Conservation (phyloP, 2,797 vertebrate species). For the Arnoldichthys spilopterus region DNA sequence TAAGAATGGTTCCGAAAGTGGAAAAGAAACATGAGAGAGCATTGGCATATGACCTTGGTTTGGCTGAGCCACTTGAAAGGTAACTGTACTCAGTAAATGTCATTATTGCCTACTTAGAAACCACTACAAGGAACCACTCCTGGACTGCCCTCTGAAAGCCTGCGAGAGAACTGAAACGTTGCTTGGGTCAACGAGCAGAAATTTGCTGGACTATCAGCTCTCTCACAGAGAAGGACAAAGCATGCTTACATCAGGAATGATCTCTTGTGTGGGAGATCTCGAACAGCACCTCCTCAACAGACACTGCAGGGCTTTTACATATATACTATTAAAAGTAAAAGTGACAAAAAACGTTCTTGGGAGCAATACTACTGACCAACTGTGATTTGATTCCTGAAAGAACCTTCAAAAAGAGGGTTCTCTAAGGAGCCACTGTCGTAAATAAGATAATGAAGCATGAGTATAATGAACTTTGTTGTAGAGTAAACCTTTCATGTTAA, state of each 20-base stretch:
- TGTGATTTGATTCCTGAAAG: neutral
- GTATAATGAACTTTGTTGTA: too few species aligned
- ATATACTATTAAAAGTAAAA: neutral
- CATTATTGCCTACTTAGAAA: constrained; percentile 40
- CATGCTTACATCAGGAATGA: constrained; percentile 70
- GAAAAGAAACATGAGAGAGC: constrained; percentile 61
- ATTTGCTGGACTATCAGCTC: constrained; percentile 69
- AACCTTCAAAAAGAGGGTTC: neutral
- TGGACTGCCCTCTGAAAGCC: constrained; percentile 74
- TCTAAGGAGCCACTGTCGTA: too few species aligned
- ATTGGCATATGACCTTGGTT: constrained; percentile 86
- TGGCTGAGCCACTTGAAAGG: constrained; percentile 88
- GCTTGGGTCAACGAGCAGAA: constrained; percentile 36
- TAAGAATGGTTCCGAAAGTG: constrained; percentile 17
- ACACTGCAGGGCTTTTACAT: neutral
- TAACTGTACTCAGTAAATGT: constrained; percentile 76
- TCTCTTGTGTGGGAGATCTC: constrained; percentile 73
- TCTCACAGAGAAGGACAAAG: constrained; percentile 79
- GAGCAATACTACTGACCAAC: neutral
- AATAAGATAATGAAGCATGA: neutral
- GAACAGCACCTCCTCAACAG: constrained; percentile 66
- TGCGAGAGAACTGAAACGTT: constrained; percentile 78
- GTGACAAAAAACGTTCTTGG: neutral
- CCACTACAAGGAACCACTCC: constrained; percentile 76
- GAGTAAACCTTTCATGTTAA: too few species aligned